Conservation (phyloP, 2,797 vertebrate species). For the Cephalopachus bancanus region DNA sequence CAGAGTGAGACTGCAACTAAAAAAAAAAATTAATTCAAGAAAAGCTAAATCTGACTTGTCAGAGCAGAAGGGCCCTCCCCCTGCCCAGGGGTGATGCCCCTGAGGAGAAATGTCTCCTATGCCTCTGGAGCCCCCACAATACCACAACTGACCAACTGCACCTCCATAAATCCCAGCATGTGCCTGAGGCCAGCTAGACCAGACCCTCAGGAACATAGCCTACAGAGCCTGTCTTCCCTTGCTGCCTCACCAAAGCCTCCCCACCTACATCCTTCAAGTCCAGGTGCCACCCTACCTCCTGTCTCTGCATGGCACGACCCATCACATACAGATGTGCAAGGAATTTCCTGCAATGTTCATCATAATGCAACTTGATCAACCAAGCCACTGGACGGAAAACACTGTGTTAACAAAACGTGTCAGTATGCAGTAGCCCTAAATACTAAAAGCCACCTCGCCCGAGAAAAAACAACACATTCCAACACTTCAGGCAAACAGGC, state of each 20-base stretch:
- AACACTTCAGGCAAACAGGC: no score
- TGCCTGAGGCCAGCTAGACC: no score
- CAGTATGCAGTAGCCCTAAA: no score
- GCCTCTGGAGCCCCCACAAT: not conserved
- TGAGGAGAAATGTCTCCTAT: not conserved
- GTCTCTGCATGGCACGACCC: not conserved
- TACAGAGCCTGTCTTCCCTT: no score
- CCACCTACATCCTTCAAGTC: not conserved
- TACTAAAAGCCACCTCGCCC: not conserved
- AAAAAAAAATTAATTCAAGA: not conserved
- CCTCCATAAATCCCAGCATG: rapidly evolving
- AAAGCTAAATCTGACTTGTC: not conserved
- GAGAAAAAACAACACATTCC: not conserved
- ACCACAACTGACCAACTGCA: not conserved
- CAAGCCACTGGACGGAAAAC: not conserved
- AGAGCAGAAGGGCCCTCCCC: not conserved
- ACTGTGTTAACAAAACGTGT: no score
- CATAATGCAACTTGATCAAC: not conserved
- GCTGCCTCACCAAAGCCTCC: not conserved
- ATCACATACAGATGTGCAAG: rapidly evolving
- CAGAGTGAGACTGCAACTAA: not conserved
- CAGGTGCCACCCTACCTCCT: not conserved
- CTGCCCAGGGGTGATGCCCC: rapidly evolving
- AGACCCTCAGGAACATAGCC: not conserved
- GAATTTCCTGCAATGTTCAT: not conserved